Evolutionary conservation across 2,113 vertebrate genomes (phyloP), one percentile per base, ranked within the genome.

Genomic region (Phaetusa simplex): DNA sequence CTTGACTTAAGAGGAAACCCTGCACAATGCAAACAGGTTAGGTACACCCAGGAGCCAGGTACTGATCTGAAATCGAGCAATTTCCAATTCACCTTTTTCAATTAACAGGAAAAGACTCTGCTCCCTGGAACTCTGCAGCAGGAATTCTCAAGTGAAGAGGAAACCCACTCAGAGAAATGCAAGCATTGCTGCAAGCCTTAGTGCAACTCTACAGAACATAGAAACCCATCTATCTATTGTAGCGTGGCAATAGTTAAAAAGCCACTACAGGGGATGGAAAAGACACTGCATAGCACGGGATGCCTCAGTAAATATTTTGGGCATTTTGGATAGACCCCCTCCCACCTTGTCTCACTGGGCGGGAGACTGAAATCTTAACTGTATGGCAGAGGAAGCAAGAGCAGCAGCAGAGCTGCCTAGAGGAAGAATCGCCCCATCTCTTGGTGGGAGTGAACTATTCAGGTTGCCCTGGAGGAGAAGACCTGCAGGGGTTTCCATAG

Each of bases 11-110:
- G 36, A 78, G 52, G 50, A 84, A 89, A 34, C 17, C 29, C 30
- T 5, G 3, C 6, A 4, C 9, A 50, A 42, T 2, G 8, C 66
- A 42, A 52, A 52, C 10, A 49, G 29, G 18, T 0, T 29, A 34
- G 23, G 34, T 32, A 40, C 14, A 15, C 27, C 17, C 23, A 79
- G 62, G 18, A 70, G 80, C 26, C 64, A 76, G 32, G 29, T 38
- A 50, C 4, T 11, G 34, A 64, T 27, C 45, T 49, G 66, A 67
- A 92, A 52, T 17, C 1, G 2, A 76, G 50, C 21, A 52, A 61
- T 34, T 70, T 38, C 3, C 0, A 64, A 42, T 40, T 20, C 2
- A 1, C 7, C 12, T 43, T 91, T 89, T 58, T 14, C 43, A 80
- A 4, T 12, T 36, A 56, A 56, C 53, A 77, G 67, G 24, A 49